Percentiles rank a stretch among this genome's conserved stretches.
Evolutionary conservation across 2,888 invertebrate species (phyloP).

Genomic region (Ichneumon xanthorius): DNA sequence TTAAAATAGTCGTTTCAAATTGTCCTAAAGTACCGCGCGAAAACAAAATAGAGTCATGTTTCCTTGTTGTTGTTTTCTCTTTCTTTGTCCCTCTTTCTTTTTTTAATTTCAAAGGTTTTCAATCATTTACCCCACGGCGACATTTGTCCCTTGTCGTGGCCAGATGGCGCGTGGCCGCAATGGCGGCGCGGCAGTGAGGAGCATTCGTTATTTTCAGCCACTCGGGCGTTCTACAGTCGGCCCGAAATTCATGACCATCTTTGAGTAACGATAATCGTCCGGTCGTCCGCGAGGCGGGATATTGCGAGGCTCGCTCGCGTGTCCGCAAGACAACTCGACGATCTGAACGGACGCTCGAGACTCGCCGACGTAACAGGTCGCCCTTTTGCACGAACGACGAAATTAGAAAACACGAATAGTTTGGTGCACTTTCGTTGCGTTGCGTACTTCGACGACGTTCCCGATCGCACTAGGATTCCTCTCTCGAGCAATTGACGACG

Average conservation of each 20-base stretch:
- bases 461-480: conserved; percentile 48
- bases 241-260: conserved; percentile 73
- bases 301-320: background rate
- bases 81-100: background rate
- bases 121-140: conserved; percentile 69
- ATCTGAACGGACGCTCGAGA: background rate
- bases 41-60: too few species aligned
- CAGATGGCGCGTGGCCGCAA: conserved; percentile 79
- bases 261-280: conserved; percentile 19
- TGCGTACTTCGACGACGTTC: conserved; percentile 43
- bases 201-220: conserved; percentile 73
- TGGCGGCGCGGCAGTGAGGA: conserved; percentile 72
- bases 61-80: background rate
- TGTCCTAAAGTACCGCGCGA: too few species aligned
- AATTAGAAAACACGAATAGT: conserved; percentile 3
- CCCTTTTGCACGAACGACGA: background rate
- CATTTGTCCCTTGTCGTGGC: conserved; percentile 75
- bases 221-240: conserved; percentile 75
- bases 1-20: too few species aligned
- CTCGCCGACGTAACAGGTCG: conserved; percentile 15
- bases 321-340: background rate
- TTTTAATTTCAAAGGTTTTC: conserved; percentile 38
- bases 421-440: conserved; percentile 14
- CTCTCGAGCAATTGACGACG: conserved; percentile 69
- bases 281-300: conserved; percentile 18